phyloP scores from a whole-genome alignment of 2,888 invertebrate species.

The Drosophila merina region DNA sequence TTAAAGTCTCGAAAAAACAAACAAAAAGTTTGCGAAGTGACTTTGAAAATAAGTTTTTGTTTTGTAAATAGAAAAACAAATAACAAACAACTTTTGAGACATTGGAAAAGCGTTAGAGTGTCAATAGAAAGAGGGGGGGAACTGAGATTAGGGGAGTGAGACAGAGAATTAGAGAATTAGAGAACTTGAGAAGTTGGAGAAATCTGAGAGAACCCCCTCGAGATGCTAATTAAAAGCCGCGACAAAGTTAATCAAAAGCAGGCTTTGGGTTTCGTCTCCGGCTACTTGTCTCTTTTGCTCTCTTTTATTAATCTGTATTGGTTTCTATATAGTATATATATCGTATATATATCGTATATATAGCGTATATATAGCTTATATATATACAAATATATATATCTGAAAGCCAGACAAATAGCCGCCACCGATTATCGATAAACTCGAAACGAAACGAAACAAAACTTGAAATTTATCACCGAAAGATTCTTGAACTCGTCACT shows the following conservation, averaged over 20 bases:
- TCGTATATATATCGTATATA: no score
- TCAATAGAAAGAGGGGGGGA: no score
- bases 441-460: conserved; percentile 17
- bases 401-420: conserved; percentile 36
- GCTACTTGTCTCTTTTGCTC: not conserved
- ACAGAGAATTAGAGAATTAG: not conserved
- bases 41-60: conserved; percentile 8
- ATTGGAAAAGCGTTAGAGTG: no score
- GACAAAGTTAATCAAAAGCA: conserved; percentile 41
- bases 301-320: not conserved
- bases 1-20: not conserved
- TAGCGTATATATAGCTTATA: not conserved
- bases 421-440: conserved; percentile 30
- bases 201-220: not conserved
- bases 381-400: not conserved
- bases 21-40: conserved; percentile 18
- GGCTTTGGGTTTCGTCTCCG: conserved; percentile 1
- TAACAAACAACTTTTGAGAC: no score
- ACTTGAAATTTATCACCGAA: conserved; percentile 54
- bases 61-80: no score
- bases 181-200: not conserved
- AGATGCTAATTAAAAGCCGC: conserved; percentile 44
- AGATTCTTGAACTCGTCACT: conserved; percentile 67
- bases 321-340: not conserved
- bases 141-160: no score